Evolutionary conservation across 2,888 invertebrate genomes (phyloP).

Genomic region (Eristalinus sepulchralis): DNA sequence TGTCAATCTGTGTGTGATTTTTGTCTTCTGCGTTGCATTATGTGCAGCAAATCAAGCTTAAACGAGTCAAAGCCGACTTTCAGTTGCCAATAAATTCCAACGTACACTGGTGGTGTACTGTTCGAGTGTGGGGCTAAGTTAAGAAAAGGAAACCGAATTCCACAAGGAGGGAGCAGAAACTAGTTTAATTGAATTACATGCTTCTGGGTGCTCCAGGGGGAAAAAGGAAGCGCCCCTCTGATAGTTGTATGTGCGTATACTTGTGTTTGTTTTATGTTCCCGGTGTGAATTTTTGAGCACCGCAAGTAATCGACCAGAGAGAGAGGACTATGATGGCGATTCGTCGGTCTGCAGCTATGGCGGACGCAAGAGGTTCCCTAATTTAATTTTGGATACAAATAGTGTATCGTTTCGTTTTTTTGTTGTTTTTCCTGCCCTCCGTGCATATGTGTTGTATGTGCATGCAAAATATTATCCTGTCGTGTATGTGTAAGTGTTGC

Average conservation of each 20-base stretch:
- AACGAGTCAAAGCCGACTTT: not conserved
- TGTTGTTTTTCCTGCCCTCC: not conserved
- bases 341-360: not conserved
- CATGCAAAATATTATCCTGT: constrained; percentile 18
- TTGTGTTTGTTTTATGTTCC: constrained; percentile 1
- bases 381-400: constrained; percentile 25
- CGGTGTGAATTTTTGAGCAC: not conserved
- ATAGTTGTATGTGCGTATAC: not conserved
- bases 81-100: not conserved
- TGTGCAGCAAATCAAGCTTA: not conserved
- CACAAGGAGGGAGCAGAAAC: not conserved
- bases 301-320: not conserved
- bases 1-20: not conserved
- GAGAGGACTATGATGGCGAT: not conserved
- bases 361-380: constrained; percentile 35
- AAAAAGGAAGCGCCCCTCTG: not conserved
- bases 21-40: not conserved
- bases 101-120: not conserved
- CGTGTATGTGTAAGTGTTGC: constrained; percentile 44
- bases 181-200: not conserved
- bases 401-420: not conserved
- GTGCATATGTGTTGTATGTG: constrained; percentile 20
- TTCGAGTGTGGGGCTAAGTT: not conserved
- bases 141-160: not conserved
- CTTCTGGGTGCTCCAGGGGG: not conserved